Percentiles rank a stretch among this genome's conserved stretches.
Evolutionary conservation across 2,113 vertebrate genomes (phyloP).

Genomic region (Leucoraja erinaceus): DNA sequence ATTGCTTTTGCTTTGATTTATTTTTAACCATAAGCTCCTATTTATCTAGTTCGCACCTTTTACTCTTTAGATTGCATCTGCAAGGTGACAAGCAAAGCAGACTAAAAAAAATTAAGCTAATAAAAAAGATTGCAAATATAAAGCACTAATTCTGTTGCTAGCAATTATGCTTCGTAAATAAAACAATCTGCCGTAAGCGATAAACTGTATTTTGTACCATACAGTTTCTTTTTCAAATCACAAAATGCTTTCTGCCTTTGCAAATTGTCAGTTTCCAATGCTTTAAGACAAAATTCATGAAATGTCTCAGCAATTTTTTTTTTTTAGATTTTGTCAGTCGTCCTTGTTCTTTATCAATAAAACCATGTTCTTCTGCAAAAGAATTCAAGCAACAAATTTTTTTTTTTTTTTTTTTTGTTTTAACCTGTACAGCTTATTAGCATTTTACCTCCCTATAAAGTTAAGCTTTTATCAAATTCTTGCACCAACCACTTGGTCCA

Average conservation of each 20-base stretch:
- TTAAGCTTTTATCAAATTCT: constrained; percentile 65
- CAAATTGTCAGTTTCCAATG: constrained; percentile 62
- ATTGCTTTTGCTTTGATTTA: constrained; percentile 86
- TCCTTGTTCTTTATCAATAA: constrained; percentile 81
- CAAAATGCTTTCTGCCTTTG: constrained; percentile 79
- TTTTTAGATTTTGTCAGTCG: constrained; percentile 58
- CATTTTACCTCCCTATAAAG: constrained; percentile 68
- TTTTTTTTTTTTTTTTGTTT: constrained; percentile 63
- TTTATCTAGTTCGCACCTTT: constrained; percentile 67
- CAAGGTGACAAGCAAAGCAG: constrained; percentile 95
- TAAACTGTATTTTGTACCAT: constrained; percentile 76
- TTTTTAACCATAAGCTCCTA: constrained; percentile 88
- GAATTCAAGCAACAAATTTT: constrained; percentile 68
- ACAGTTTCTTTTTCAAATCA: constrained; percentile 71
- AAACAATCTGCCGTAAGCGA: constrained; percentile 80
- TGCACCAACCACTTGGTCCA: constrained; percentile 65
- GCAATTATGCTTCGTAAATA: constrained; percentile 81
- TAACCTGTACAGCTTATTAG: constrained; percentile 89
- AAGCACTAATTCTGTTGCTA: constrained; percentile 87
- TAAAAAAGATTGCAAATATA: constrained; percentile 97
- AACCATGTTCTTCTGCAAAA: constrained; percentile 77
- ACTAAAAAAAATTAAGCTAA: constrained; percentile 95
- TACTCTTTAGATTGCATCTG: constrained; percentile 70
- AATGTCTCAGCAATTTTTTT: constrained; percentile 75
- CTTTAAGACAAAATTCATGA: constrained; percentile 72